A percentile compares a stretch with the other conserved stretches of the same genome.
Conservation (phyloP, 37 sponge, comb jelly and placozoan species). For the Cladorhizidae sp. region DNA sequence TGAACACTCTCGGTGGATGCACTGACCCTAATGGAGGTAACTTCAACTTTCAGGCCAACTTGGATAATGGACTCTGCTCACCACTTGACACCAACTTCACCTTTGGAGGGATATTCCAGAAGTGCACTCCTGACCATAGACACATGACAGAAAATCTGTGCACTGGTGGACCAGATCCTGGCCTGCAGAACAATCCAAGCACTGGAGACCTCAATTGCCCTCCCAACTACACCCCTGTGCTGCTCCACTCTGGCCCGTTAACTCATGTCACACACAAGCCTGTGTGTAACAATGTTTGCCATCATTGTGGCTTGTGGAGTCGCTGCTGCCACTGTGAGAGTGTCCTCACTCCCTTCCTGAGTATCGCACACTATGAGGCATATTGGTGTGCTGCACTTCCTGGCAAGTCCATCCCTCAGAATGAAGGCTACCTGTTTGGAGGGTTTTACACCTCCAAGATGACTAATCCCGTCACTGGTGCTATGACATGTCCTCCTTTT, state of each 20-base stretch:
- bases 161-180: slow-evolving; percentile 30
- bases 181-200: slow-evolving; percentile 49
- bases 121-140: slow-evolving; percentile 40
- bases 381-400: slow-evolving; percentile 71
- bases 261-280: slow-evolving; percentile 16
- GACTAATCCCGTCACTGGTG: slow-evolving; percentile 64
- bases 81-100: slow-evolving; percentile 35
- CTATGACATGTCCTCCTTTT: slow-evolving; percentile 61
- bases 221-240: slow-evolving; percentile 33
- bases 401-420: not conserved
- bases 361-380: slow-evolving; percentile 39
- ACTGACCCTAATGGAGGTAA: slow-evolving; percentile 54
- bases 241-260: slow-evolving; percentile 55
- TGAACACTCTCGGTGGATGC: slow-evolving; percentile 73
- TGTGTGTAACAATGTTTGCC: slow-evolving; percentile 22
- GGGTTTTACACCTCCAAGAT: slow-evolving; percentile 63
- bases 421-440: slow-evolving; percentile 77
- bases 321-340: slow-evolving; percentile 32
- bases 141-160: slow-evolving; percentile 40
- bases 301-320: slow-evolving; percentile 28
- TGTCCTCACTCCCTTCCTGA: slow-evolving; percentile 14
- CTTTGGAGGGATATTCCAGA: slow-evolving; percentile 82
- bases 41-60: slow-evolving; percentile 71
- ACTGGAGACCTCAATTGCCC: slow-evolving; percentile 65
- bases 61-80: slow-evolving; percentile 54